These are phyloP conservation scores for Raja brachyura DNA, from an alignment of 2,113 vertebrate genomes.

Conservation along the genomic window DNA sequence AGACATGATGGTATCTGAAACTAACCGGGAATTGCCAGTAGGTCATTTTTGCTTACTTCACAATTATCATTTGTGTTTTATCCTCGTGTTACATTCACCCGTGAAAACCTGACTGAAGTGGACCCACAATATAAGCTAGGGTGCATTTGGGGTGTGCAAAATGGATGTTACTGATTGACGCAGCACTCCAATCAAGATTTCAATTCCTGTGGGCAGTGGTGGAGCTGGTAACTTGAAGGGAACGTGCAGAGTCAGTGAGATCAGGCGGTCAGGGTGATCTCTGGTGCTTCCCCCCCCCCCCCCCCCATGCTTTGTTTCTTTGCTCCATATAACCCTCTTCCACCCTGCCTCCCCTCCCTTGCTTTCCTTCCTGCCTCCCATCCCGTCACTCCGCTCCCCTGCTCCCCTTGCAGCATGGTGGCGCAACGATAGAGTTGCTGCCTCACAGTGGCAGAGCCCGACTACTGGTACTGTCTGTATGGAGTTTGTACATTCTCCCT, in stretches of 20 bases:
- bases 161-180: not conserved
- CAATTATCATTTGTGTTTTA: conserved; percentile 3
- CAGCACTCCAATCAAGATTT: not conserved
- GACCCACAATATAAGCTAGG: not conserved
- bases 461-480: too few relatives aligned
- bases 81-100: conserved; percentile 2
- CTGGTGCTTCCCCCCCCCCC: too few relatives aligned
- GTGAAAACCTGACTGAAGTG: not conserved
- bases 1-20: not conserved
- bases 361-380: not conserved
- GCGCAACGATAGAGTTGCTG: too few relatives aligned
- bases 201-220: not conserved
- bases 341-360: not conserved
- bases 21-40: not conserved
- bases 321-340: not conserved
- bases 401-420: too few relatives aligned
- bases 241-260: not conserved
- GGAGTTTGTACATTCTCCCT: too few relatives aligned
- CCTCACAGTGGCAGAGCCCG: too few relatives aligned
- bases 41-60: not conserved
- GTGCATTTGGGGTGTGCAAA: not conserved
- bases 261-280: too few relatives aligned
- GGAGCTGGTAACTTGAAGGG: not conserved
- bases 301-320: too few relatives aligned
- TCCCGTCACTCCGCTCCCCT: too few relatives aligned